Base-by-base conservation (phyloP, 2,888 invertebrate species). In the Alitta virens region DNA sequence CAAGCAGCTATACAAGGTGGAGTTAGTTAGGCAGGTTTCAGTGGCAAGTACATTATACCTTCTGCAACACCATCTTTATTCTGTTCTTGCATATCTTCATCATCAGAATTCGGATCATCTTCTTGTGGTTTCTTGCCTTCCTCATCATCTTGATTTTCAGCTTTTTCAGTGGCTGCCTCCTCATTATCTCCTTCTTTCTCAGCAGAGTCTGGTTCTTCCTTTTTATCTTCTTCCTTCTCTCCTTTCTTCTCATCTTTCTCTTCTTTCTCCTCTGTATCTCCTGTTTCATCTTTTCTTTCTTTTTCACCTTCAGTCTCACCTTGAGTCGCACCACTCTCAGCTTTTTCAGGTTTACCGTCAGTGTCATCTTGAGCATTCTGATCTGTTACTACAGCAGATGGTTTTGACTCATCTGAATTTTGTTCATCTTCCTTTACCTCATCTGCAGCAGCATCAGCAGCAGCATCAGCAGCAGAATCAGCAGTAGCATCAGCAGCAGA, bases 261-360 rank as follows among this genome's bases (percentile, higher is more conserved):
- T 33, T 26, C 23, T 12, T 38, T 55, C 16, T 9, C 38, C 16
- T 55, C 55, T 1, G 12, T n/a, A 21, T 55, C 21, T 18, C n/a
- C 18, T 46, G n/a, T 57, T 18, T 3, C n/a, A 24, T 25, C 38
- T 40, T 9, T 43, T 52, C 26, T 23, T 25, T 60, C 33, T 27
- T 21, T 40, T 27, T 14, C 9, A 12, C 33, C 56, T 23, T 60
- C 54, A 23, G n/a, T 56, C n/a, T 56, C 27, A 38, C 33, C 60
- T n/a, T 57, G 23, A 33, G 55, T 40, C 40, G 12, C 16, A 12
- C 12, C 40, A 40, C 16, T 40, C 40, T 40, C 40, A 12, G 9
- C 12, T 40, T 40, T 40, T 16, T 40, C 16, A 9, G 12, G 12
- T 12, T 40, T 40, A 12, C 9, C 16, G 16, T 40, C 9, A 12